phyloP scores from a whole-genome alignment of 2,113 vertebrate genomes.

The Hepsetus odoe region DNA sequence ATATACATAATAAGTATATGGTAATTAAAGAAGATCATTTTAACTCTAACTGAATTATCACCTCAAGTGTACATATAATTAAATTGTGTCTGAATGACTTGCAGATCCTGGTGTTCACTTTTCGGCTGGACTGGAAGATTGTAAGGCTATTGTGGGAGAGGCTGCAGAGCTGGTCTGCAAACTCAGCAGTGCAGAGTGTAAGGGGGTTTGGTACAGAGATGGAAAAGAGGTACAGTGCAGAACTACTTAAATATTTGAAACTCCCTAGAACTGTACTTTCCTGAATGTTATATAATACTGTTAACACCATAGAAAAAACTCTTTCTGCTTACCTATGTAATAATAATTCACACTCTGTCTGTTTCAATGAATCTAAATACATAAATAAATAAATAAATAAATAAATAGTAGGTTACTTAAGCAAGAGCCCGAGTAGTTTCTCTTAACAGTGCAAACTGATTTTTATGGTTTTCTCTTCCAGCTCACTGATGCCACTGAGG shows the following conservation, averaged over 20 bases:
- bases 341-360: too few species aligned
- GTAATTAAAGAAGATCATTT: not conserved
- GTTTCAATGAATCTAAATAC: not conserved
- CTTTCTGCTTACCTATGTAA: too few species aligned
- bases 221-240: slow-evolving; percentile 78
- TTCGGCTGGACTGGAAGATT: slow-evolving; percentile 78
- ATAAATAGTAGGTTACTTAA: too few species aligned
- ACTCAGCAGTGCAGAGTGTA: slow-evolving; percentile 75
- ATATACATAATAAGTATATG: too few species aligned
- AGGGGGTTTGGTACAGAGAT: slow-evolving; percentile 85
- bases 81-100: slow-evolving; percentile 42
- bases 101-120: slow-evolving; percentile 77
- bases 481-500: slow-evolving; percentile 74
- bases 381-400: not conserved
- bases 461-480: slow-evolving; percentile 56
- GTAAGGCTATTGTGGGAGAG: slow-evolving; percentile 76
- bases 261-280: not conserved
- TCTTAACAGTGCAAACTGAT: not conserved
- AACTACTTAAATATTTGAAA: not conserved
- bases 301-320: too few species aligned
- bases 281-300: too few species aligned
- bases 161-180: slow-evolving; percentile 79
- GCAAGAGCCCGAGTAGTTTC: too few species aligned
- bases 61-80: not conserved
- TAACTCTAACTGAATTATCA: not conserved